These are phyloP conservation scores for Patella caerulea DNA, from an alignment of 2,888 invertebrate genomes.

Conservation along the genomic window DNA sequence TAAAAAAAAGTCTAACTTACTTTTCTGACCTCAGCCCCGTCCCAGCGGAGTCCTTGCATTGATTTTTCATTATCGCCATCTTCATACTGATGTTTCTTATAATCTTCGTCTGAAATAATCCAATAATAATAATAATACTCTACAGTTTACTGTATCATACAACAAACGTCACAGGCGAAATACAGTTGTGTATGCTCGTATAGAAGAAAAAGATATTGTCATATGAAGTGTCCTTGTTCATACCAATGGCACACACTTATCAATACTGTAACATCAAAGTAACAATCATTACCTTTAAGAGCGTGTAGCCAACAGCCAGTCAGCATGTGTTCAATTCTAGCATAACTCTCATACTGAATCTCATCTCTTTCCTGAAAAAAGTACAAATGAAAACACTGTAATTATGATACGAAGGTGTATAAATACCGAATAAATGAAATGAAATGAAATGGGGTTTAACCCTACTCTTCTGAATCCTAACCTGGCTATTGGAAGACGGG, in stretches of 20 bases:
- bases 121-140: no score
- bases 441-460: no score
- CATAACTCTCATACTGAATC: constrained; percentile 70
- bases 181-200: no score
- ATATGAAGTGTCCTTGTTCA: neutral
- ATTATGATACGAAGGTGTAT: no score
- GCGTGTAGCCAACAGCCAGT: constrained; percentile 71
- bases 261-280: neutral
- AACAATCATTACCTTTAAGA: constrained; percentile 62
- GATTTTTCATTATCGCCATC: constrained; percentile 59
- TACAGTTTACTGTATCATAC: no score
- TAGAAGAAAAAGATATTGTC: no score
- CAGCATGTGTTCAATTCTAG: constrained; percentile 70
- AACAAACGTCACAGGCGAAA: no score
- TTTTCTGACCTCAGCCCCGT: constrained; percentile 69
- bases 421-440: no score
- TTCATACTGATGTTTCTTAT: constrained; percentile 64
- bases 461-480: no score
- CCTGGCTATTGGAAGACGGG: no score
- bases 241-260: neutral
- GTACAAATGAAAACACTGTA: no score
- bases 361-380: constrained; percentile 67
- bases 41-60: constrained; percentile 70
- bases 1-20: constrained; percentile 38
- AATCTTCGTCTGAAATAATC: constrained; percentile 64